phyloP scores from a whole-genome alignment of 2,113 vertebrate species.

The Saguinus imperator region DNA sequence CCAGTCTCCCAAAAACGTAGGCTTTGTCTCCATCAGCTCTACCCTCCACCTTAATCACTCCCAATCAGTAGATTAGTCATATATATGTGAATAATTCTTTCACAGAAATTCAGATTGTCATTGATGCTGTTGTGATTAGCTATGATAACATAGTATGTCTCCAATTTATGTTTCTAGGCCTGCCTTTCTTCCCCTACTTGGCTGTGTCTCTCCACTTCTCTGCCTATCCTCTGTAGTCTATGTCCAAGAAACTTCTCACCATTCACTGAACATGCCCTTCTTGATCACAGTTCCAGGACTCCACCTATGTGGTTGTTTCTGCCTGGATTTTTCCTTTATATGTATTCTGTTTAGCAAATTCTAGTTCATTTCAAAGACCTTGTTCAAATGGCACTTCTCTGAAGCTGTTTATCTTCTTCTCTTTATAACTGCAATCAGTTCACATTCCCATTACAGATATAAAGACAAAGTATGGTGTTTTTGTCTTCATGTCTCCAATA shows the following conservation, averaged over 20 bases:
- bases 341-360: neutral
- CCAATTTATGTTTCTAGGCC: neutral
- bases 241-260: neutral
- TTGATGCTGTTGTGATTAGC: neutral
- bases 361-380: neutral
- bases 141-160: neutral
- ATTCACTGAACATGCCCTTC: neutral
- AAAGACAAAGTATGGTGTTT: neutral
- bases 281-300: neutral
- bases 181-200: neutral
- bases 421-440: neutral
- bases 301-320: neutral
- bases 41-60: neutral
- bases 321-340: neutral
- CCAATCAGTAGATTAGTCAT: neutral
- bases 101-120: neutral
- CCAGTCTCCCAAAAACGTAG: neutral
- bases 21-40: neutral
- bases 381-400: neutral
- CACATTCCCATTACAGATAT: neutral
- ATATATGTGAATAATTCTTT: neutral
- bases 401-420: neutral
- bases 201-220: neutral
- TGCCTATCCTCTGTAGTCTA: neutral
- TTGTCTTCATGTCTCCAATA: too few species aligned